Conservation (phyloP, 2,888 invertebrate genomes). For the Calameuta filiformis region DNA sequence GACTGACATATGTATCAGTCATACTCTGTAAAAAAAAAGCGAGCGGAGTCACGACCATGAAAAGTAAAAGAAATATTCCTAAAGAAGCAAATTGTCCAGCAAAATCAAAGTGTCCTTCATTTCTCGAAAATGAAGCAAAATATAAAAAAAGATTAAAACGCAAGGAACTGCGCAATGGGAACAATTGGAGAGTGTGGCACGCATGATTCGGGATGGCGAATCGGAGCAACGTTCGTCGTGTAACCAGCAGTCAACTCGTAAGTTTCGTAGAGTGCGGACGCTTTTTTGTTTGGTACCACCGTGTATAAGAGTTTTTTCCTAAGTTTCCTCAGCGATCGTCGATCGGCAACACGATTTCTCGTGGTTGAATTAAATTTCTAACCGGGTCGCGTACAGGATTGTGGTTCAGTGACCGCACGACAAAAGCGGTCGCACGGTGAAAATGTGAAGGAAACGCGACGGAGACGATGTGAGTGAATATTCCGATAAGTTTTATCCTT, state of each 20-base stretch:
- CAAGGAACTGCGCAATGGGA: background rate
- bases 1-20: background rate
- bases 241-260: background rate
- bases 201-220: background rate
- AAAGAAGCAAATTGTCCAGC: background rate
- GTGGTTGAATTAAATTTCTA: background rate
- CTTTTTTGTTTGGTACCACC: background rate
- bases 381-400: background rate
- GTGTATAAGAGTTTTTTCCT: background rate
- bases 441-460: conserved; percentile 33
- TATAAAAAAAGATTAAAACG: background rate
- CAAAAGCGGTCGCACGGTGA: conserved; percentile 9
- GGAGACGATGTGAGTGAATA: conserved; percentile 2
- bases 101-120: background rate
- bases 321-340: background rate
- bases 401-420: background rate
- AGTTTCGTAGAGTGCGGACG: background rate
- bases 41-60: background rate
- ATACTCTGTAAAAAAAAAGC: background rate
- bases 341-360: background rate
- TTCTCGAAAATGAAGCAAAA: background rate
- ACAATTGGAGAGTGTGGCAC: background rate
- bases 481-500: background rate
- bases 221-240: background rate
- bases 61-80: background rate